Base-by-base conservation (phyloP, 2,797 vertebrate species). In the Parauchenoglanis punctatus region DNA sequence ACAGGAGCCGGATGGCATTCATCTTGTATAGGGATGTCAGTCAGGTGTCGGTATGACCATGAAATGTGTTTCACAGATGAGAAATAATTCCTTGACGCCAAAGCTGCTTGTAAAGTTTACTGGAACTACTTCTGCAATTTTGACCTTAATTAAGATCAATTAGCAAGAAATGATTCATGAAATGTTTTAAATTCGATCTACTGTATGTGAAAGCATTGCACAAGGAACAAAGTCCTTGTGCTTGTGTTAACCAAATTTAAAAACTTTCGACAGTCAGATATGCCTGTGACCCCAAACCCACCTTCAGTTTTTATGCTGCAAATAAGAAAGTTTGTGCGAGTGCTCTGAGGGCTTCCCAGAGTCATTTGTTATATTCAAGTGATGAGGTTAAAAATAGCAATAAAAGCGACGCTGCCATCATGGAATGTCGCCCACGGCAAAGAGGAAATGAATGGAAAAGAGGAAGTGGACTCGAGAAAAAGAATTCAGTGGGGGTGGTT, bases 321-420 rank as follows among this genome's bases (percentile, higher is more conserved):
- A 44, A 61, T 44, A 61, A 61, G 11, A 81, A 81, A 63, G 58
- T 81, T 63, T 63, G 40, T n/a, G 11, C 0, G 40, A 63, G 80
- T 63, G 80, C 80, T 81, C 35, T 2, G 4, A 82, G 40, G 61
- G 61, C 59, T n/a, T 88, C 25, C 49, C 5, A n/a, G 73, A 81
- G 80, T 81, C 70, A 63, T 76, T 87, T 87, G 58, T 83, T 83
- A 76, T 61, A 58, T 83, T 84, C 23, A 81, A 88, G 65, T 84
- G 73, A 85, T 65, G 76, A 80, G 65, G 77, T 40, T 73, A 88
- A 87, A 87, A 88, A 88, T 49, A 85, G 85, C 68, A 85, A 67
- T 54, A 12, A 56, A 83, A 85, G 58, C 77, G 28, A 17, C 40
- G 49, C 76, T 85, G 84, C 75, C 23, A 85, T 83, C 58, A 56